Percentiles rank a stretch among this genome's conserved stretches.
Conservation (phyloP, 2,113 vertebrate species). For the Microcebus ravelobensis region DNA sequence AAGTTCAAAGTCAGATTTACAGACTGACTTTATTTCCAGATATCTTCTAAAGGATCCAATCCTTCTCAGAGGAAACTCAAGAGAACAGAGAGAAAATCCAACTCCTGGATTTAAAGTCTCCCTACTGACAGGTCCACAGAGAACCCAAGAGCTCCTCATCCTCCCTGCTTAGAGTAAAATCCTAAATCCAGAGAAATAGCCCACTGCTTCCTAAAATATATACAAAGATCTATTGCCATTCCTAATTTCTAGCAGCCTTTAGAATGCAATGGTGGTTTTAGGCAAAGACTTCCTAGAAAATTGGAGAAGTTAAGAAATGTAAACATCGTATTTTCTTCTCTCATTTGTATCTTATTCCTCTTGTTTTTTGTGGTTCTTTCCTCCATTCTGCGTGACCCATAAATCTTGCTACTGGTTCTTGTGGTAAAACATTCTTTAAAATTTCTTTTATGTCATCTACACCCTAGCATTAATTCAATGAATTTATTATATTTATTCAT, state of each 20-base stretch:
- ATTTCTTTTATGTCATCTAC: background rate
- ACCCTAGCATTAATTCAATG: background rate
- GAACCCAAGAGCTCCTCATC: background rate
- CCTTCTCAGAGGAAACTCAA: background rate
- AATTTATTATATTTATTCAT: background rate
- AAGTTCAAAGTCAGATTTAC: background rate
- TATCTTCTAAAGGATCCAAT: background rate
- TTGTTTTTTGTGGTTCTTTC: background rate
- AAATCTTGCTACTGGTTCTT: background rate
- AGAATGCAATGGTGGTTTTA: background rate
- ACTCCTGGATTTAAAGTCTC: background rate
- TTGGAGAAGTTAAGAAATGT: background rate
- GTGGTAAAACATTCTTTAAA: background rate
- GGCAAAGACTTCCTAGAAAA: background rate
- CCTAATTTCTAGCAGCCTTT: background rate
- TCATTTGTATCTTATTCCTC: background rate
- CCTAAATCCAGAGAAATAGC: background rate
- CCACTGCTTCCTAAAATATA: background rate
- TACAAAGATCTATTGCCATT: background rate
- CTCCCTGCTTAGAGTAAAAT: background rate
- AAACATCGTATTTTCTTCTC: background rate
- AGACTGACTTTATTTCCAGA: background rate
- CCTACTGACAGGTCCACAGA: background rate
- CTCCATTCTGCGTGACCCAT: background rate
- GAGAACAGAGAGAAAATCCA: background rate